Base-by-base conservation (phyloP, 2,888 invertebrate species). In the Trichacis sp. region DNA sequence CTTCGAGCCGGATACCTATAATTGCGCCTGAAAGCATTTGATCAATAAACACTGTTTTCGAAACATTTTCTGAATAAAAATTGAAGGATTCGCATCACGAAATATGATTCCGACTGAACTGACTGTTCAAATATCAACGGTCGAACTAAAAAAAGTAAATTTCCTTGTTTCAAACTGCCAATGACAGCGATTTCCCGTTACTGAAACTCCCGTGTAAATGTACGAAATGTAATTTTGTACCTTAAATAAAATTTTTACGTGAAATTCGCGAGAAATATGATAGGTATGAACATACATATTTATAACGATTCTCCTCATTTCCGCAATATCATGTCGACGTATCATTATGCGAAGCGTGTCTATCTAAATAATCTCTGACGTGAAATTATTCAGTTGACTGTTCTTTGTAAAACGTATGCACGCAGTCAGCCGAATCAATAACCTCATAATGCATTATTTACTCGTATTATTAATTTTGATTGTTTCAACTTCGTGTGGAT, bases 261-360 rank as follows among this genome's bases (percentile, higher is more conserved):
- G 24, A 24, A 24, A 24, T 24, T 24, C 24, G 24, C 9, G 33
- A n/a, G 33, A 33, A 8, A 24, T 24, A n/a, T 33, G 15, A 18
- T 20, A 24, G 4, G 33, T n/a, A n/a, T 20, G 24, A 14, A 40
- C 36, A 53, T 40, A 15, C 33, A 17, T 17, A 45, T n/a, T 19
- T 24, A 56, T 18, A 53, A 47, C 52, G 36, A 36, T 38, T 40
- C 46, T 46, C 43, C 38, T 50, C 54, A 36, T 54, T 50, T 45
- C 20, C 38, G 50, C 45, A 61, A 42, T 61, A 55, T 55, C 48
- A 47, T 42, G 8, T 12, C 45, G 36, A 45, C 57, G 47, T 55
- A 17, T 49, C 40, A 48, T 49, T 56, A 42, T 33, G 20, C 24
- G 33, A 49, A 12, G 24, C 47, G 24, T 59, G 29, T 49, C 29